Percentiles rank a stretch among this genome's conserved stretches.
phyloP scores from a whole-genome alignment of 2,888 invertebrate species.

The Cephus runcator region DNA sequence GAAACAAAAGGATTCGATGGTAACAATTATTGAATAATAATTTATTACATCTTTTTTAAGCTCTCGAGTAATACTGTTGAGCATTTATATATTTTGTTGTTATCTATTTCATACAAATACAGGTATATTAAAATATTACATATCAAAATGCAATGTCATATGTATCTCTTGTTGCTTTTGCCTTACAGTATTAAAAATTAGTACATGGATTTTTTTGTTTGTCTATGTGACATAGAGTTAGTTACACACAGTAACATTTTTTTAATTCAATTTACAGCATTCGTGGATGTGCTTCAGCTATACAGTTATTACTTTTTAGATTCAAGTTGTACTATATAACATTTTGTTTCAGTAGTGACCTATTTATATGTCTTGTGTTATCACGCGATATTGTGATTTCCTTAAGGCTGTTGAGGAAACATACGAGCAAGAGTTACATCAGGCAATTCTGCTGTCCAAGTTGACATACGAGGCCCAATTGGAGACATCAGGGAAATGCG shows the following conservation, averaged over 20 bases:
- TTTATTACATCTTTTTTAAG: background rate
- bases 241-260: background rate
- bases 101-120: background rate
- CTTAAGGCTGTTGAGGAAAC: constrained; percentile 56
- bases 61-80: background rate
- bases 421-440: constrained; percentile 69
- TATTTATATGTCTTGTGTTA: constrained; percentile 36
- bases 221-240: background rate
- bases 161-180: background rate
- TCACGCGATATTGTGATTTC: constrained; percentile 35
- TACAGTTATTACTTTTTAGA: background rate
- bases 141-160: background rate
- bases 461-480: constrained; percentile 67
- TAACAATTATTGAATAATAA: constrained; percentile 59
- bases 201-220: background rate
- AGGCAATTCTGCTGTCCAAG: constrained; percentile 81
- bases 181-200: background rate
- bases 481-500: constrained; percentile 40
- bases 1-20: constrained; percentile 78
- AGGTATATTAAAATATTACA: background rate
- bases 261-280: background rate
- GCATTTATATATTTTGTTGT: background rate
- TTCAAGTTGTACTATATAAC: background rate
- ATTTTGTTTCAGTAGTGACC: constrained; percentile 36
- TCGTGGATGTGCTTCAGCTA: background rate